phyloP scores from a whole-genome alignment of 2,888 invertebrate species.

The Amphipoea lucens region DNA sequence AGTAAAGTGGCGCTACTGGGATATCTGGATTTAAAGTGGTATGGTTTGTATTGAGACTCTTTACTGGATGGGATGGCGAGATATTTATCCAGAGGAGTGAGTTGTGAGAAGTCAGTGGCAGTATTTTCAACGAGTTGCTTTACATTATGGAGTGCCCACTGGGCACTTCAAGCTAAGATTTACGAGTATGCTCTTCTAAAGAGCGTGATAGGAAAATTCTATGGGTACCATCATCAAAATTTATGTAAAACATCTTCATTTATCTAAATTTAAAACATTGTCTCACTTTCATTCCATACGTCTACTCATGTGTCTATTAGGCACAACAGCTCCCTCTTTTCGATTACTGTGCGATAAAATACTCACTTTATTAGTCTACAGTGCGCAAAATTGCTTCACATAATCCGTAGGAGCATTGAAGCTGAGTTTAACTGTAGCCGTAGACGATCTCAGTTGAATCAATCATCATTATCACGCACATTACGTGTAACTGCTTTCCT shows the following conservation, averaged over 20 bases:
- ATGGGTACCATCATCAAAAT: not conserved
- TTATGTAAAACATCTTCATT: not conserved
- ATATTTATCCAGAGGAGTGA: slow-evolving; percentile 9
- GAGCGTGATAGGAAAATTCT: too few species aligned
- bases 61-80: not conserved
- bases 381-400: slow-evolving; percentile 64
- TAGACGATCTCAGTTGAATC: slow-evolving; percentile 43
- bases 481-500: slow-evolving; percentile 52
- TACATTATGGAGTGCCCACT: slow-evolving; percentile 13
- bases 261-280: not conserved
- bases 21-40: not conserved
- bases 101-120: not conserved
- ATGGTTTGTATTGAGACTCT: slow-evolving; percentile 16
- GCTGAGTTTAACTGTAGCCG: slow-evolving; percentile 48
- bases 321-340: slow-evolving; percentile 1
- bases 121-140: slow-evolving; percentile 35
- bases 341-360: slow-evolving; percentile 55
- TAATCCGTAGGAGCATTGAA: slow-evolving; percentile 56
- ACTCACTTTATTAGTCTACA: slow-evolving; percentile 63
- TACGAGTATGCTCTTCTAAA: not conserved
- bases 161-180: slow-evolving; percentile 2
- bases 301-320: slow-evolving; percentile 7
- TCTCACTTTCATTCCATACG: not conserved
- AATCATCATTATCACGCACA: slow-evolving; percentile 63
- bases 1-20: slow-evolving; percentile 15